Evolutionary conservation across 1,140 invertebrate genomes (phyloP), one percentile per base, ranked within the genome.

Genomic region (Listronotus oregonensis): DNA sequence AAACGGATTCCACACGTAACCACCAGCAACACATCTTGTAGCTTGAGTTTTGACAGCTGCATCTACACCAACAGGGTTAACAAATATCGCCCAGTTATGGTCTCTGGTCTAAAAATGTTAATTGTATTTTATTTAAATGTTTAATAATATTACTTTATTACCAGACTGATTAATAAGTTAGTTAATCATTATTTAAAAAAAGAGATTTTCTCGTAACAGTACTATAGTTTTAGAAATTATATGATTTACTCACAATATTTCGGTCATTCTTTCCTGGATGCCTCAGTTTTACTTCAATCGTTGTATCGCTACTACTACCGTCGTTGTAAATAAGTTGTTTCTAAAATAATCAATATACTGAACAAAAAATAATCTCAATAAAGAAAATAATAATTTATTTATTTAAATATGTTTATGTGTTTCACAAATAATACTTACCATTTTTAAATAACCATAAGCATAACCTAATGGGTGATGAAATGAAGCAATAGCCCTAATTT

Each of bases 1-100:
- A 80, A 90, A 94, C 0, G 96, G 95, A 83, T 97, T 97, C 93
- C 94, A 98, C 31, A 90, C 85, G 74, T 93, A 95, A 18, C 95
- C 95, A 46, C 90, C 91, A 6, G 94, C 95, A 5, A 93, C 89
- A 79, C 96, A 97, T 63, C 93, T 82, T 1, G 91, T 92, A 58
- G 84, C 80, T 50, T 90, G 86, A 27, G 89, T 86, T 79, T 89
- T 86, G 1, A 95, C 92, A 8, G 91, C 84, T 6, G 94, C 94
- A 82, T 97, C 94, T 34, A 95, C 92, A n/a, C 91, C 93, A 15
- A 97, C 91, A 0, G 92, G 91, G 80, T 95, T 96, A 8, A 96
- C 94, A 77, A 90, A 97, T 62, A 97, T 90, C 47, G 92, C 90
- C 94, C 95, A 98, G 68, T 93, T 88, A 79, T 98, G 95, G 68